Evolutionary conservation across 2,888 invertebrate species (phyloP).

Genomic region (Eupeodes luniger): DNA sequence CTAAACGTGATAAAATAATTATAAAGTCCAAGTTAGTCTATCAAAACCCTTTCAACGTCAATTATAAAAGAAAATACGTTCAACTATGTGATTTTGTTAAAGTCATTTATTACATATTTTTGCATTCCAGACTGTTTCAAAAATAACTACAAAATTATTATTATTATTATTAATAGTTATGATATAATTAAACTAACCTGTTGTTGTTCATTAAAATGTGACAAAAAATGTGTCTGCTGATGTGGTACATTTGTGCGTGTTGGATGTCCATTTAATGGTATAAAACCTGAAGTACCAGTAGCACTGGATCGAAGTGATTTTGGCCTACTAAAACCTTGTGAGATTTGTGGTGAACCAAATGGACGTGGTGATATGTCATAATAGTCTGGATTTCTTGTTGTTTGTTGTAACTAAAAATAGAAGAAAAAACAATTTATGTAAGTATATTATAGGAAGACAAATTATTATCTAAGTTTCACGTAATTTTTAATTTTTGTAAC

Average conservation of each 20-base stretch:
- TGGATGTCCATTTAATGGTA: slow-evolving; percentile 77
- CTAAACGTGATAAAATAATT: too few relatives aligned
- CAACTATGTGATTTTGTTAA: too few relatives aligned
- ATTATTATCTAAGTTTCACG: background rate
- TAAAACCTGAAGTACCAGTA: slow-evolving; percentile 77
- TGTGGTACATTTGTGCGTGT: slow-evolving; percentile 82
- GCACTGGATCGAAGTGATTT: slow-evolving; percentile 80
- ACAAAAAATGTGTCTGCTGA: slow-evolving; percentile 83
- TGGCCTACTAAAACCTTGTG: slow-evolving; percentile 80
- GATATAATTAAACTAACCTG: slow-evolving; percentile 79
- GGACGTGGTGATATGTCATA: slow-evolving; percentile 84
- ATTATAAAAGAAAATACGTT: too few relatives aligned
- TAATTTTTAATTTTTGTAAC: too few relatives aligned
- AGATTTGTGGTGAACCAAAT: slow-evolving; percentile 80
- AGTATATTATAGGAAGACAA: background rate
- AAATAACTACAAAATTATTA: too few relatives aligned
- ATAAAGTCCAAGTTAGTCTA: too few relatives aligned
- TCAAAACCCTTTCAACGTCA: too few relatives aligned
- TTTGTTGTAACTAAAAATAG: slow-evolving; percentile 79
- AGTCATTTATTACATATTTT: too few relatives aligned
- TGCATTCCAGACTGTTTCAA: too few relatives aligned
- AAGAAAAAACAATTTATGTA: background rate
- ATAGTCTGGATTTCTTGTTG: slow-evolving; percentile 82
- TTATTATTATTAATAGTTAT: background rate
- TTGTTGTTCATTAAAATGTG: slow-evolving; percentile 83